These are phyloP conservation scores for Lemur catta DNA, from an alignment of 2,797 vertebrate genomes.

Conservation along the genomic window DNA sequence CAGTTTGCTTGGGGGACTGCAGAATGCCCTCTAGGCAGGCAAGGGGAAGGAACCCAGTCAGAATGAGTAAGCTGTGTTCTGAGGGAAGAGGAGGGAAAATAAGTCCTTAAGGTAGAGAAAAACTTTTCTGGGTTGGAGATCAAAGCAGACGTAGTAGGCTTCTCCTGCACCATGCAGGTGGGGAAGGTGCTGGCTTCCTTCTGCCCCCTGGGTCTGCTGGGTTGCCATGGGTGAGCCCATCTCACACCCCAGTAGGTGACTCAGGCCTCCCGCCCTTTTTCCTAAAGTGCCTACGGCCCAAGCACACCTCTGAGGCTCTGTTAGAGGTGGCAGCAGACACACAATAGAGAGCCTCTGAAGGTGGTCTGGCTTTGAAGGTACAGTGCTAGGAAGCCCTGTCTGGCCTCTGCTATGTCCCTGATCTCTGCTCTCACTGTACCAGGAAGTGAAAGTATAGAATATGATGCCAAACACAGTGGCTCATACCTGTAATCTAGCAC, in stretches of 20 bases:
- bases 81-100: background rate
- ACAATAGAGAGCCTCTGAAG: background rate
- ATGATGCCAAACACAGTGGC: no score
- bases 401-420: background rate
- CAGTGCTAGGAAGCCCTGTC: background rate
- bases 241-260: conserved; percentile 5
- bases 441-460: background rate
- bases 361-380: background rate
- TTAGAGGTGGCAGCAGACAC: background rate
- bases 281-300: background rate
- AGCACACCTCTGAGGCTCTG: background rate
- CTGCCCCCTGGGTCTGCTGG: background rate
- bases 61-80: background rate
- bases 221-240: background rate
- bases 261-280: background rate
- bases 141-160: background rate
- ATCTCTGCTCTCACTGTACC: background rate
- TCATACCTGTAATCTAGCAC: no score
- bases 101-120: background rate
- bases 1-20: background rate
- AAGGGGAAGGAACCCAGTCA: background rate
- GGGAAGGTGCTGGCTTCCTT: background rate
- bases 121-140: background rate
- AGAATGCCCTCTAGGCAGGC: background rate
- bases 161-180: background rate